Conservation (phyloP, 2,888 invertebrate genomes). For the Brenthis hecate region DNA sequence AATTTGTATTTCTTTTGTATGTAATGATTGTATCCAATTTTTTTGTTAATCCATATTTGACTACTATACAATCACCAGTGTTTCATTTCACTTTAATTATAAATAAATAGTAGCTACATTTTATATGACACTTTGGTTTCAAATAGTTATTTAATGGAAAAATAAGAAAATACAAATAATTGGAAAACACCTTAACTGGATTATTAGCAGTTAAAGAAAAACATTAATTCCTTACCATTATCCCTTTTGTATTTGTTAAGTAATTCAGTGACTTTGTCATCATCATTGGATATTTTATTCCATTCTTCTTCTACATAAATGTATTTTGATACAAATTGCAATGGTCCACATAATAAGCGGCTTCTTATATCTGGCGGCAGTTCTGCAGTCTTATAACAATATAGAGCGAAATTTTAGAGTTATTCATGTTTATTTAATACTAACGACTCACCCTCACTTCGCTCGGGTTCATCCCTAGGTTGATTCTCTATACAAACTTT, state of each 20-base stretch:
- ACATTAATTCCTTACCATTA: slow-evolving; percentile 56
- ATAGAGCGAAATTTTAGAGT: neutral
- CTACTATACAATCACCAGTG: too few species aligned
- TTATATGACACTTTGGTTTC: too few species aligned
- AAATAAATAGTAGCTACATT: too few species aligned
- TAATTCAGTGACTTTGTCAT: slow-evolving; percentile 66
- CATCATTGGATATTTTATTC: slow-evolving; percentile 51
- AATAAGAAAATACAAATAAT: too few species aligned
- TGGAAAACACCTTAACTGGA: neutral
- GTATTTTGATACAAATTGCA: slow-evolving; percentile 71
- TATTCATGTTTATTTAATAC: neutral
- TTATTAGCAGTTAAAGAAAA: neutral
- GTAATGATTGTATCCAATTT: too few species aligned
- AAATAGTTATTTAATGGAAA: too few species aligned
- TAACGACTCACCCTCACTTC: too few species aligned
- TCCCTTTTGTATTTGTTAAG: slow-evolving; percentile 71
- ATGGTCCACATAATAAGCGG: slow-evolving; percentile 58
- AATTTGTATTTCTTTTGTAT: too few species aligned
- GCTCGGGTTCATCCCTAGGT: too few species aligned
- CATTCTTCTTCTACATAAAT: slow-evolving; percentile 76
- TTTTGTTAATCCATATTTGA: too few species aligned
- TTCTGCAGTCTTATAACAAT: slow-evolving; percentile 61
- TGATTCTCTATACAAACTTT: too few species aligned
- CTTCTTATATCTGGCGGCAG: slow-evolving; percentile 66
- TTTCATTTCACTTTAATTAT: too few species aligned